These are phyloP conservation scores for Abrostola tripartita DNA, from an alignment of 2,888 invertebrate species.

Conservation along the genomic window DNA sequence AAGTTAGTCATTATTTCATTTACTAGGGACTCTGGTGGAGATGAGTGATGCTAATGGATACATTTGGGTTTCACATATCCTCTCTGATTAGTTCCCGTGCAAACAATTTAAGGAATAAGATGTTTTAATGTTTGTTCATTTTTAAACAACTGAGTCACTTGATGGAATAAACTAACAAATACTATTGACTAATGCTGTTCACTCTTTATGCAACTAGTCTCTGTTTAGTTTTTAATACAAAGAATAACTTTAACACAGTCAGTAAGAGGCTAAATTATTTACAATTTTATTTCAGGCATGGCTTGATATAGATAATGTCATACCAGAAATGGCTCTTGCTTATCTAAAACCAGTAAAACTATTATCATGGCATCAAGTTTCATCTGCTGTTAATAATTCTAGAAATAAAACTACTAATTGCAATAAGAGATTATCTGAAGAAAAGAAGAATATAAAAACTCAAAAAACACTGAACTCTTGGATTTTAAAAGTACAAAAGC, in stretches of 20 bases:
- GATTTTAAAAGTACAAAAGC: slow-evolving; percentile 75
- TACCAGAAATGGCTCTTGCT: slow-evolving; percentile 84
- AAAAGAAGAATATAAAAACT: slow-evolving; percentile 68
- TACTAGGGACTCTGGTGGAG: too few relatives aligned
- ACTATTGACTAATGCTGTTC: too few relatives aligned
- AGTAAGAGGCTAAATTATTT: background rate
- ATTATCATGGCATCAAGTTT: slow-evolving; percentile 91
- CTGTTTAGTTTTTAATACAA: too few relatives aligned
- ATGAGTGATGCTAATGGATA: background rate
- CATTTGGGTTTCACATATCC: too few relatives aligned
- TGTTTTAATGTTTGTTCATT: too few relatives aligned
- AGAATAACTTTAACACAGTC: background rate
- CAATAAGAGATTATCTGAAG: slow-evolving; percentile 81
- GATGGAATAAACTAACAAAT: too few relatives aligned
- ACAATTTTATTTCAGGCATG: slow-evolving; percentile 86
- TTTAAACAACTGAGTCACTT: too few relatives aligned
- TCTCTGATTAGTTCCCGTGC: too few relatives aligned
- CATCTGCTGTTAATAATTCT: slow-evolving; percentile 91
- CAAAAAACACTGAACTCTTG: slow-evolving; percentile 84
- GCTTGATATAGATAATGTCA: slow-evolving; percentile 89
- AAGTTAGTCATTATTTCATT: slow-evolving; percentile 75
- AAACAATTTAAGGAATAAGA: background rate
- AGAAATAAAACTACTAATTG: slow-evolving; percentile 90
- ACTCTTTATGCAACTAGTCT: too few relatives aligned
- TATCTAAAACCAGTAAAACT: slow-evolving; percentile 86